A percentile compares a stretch with the other conserved stretches of the same genome.
Conservation (phyloP, 2,113 vertebrate genomes). For the Aspidoscelis tigris region DNA sequence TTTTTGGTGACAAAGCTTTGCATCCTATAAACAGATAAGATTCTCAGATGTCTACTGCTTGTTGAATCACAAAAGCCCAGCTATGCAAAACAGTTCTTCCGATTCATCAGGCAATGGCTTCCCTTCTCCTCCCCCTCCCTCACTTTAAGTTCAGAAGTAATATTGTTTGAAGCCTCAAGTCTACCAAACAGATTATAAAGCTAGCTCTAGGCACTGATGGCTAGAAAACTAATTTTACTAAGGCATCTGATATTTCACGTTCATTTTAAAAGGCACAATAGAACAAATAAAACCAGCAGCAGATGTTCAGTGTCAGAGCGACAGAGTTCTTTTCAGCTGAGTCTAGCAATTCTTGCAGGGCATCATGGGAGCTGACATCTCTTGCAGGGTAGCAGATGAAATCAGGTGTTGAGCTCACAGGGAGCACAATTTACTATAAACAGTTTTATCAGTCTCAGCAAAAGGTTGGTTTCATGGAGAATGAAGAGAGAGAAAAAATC, state of each 20-base stretch:
- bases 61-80: conserved; percentile 40
- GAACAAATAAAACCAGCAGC: conserved; percentile 69
- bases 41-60: conserved; percentile 43
- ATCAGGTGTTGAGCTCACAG: conserved; percentile 79
- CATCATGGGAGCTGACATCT: conserved; percentile 75
- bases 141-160: conserved; percentile 47
- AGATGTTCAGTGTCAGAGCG: conserved; percentile 78
- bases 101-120: conserved; percentile 29
- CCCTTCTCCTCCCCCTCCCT: conserved; percentile 2
- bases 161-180: conserved; percentile 34
- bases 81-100: conserved; percentile 52
- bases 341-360: conserved; percentile 78
- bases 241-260: conserved; percentile 64
- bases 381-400: conserved; percentile 76
- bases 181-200: conserved; percentile 54
- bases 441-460: conserved; percentile 78
- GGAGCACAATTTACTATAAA: conserved; percentile 69
- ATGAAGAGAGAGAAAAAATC: conserved; percentile 43
- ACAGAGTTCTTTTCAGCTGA: conserved; percentile 78
- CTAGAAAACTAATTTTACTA: conserved; percentile 59
- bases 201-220: conserved; percentile 41
- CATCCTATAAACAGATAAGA: not conserved
- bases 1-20: not conserved
- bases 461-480: conserved; percentile 78
- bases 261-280: conserved; percentile 70